Base-by-base conservation (phyloP, 2,888 invertebrate genomes). In the Pegoplata infirma region DNA sequence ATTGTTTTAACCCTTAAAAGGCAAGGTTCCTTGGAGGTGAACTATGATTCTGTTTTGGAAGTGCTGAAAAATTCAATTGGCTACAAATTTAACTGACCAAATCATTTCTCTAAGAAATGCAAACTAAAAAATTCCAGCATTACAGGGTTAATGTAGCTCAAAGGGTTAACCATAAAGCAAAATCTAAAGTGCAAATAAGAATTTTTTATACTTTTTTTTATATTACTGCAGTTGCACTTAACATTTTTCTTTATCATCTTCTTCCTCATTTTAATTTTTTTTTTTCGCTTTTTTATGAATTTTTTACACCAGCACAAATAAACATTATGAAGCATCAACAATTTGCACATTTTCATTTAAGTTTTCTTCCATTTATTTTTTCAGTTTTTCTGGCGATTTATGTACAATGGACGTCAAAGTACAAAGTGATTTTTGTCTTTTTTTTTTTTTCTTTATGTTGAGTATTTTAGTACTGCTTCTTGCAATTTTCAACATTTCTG, bases 291-390 rank as follows among this genome's bases (percentile, higher is more conserved):
- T 25, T 44, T 46, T 47, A 61, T 28, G 55, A 44, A 21, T 32
- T 63, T 49, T 36, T 67, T 67, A 46, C 53, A 16, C 46, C 44
- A 47, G 36, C 67, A 56, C 14, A 47, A 67, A 58, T 19, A 66
- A 59, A 49, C 47, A 49, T 61, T 44, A 23, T 32, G 8, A 19
- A 61, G 47, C 59, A 55, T 61, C 25, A 75, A 59, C 40, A 55
- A 68, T 68, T 75, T 68, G 53, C 67, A 61, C 53, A 56, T 63
- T 72, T 75, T 47, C 47, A 51, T 53, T n/a, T 23, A 40, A 17
- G n/a, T n/a, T n/a, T n/a, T n/a, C n/a, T n/a, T n/a, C n/a, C n/a
- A n/a, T n/a, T 55, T 44, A 32, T 14, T 19, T 23, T 47, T 58
- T n/a, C 44, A 44, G 56, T 36, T 44, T 64, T 61, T 51, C 40